Conservation (phyloP, 2,113 vertebrate species). For the Periophthalmus modestus region DNA sequence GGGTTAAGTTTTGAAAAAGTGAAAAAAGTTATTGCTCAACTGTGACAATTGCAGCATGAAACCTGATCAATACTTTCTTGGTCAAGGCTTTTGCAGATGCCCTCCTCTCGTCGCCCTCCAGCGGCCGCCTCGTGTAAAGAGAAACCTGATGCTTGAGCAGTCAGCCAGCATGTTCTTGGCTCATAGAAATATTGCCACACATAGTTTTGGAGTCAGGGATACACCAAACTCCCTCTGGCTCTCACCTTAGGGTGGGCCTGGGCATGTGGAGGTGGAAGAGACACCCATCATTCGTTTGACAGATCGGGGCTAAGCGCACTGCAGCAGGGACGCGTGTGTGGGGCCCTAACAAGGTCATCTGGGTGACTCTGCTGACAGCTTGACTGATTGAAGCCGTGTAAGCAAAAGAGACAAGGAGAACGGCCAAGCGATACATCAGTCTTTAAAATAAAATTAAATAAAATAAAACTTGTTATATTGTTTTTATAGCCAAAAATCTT, state of each 20-base stretch:
- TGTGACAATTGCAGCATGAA: not conserved
- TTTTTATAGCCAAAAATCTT: not conserved
- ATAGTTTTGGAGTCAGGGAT: constrained; percentile 41
- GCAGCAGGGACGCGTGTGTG: constrained; percentile 11
- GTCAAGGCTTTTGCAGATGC: not conserved
- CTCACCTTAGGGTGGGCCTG: constrained; percentile 12
- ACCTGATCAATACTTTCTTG: not conserved
- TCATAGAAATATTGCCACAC: constrained; percentile 62
- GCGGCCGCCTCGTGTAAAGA: constrained; percentile 13
- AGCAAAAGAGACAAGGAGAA: constrained; percentile 34
- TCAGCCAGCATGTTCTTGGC: constrained; percentile 25
- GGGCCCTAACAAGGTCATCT: constrained; percentile 66
- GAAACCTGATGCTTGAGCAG: constrained; percentile 46
- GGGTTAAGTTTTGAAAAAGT: not conserved
- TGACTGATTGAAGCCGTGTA: constrained; percentile 61
- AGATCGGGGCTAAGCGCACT: constrained; percentile 52
- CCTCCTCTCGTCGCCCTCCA: not conserved
- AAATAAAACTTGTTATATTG: too few species aligned
- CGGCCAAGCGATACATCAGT: constrained; percentile 28
- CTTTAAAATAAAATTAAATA: not conserved
- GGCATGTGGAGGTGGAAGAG: constrained; percentile 30
- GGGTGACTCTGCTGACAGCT: constrained; percentile 64
- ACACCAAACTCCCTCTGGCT: constrained; percentile 32
- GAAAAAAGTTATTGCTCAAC: not conserved
- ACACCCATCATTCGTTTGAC: constrained; percentile 67